These are phyloP conservation scores for Stratiomys singularior DNA, from an alignment of 2,888 invertebrate genomes.

Conservation along the genomic window DNA sequence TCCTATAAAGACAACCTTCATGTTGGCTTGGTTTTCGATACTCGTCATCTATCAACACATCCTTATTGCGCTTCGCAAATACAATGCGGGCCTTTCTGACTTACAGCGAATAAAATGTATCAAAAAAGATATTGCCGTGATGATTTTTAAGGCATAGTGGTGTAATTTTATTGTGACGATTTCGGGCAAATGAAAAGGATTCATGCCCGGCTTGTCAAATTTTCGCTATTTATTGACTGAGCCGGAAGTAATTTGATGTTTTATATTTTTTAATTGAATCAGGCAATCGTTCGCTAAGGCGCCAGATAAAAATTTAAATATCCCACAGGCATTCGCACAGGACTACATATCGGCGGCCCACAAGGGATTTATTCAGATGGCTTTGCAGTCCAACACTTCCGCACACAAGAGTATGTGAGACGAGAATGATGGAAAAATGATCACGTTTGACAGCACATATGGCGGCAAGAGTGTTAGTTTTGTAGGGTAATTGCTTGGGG, in stretches of 20 bases:
- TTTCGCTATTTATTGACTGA: conserved; percentile 14
- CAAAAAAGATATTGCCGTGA: conserved; percentile 9
- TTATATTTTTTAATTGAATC: conserved; percentile 30
- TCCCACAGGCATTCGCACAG: neutral
- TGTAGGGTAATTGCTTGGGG: conserved; percentile 12
- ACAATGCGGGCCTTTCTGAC: neutral
- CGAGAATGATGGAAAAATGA: conserved; percentile 1
- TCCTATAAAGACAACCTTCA: too few relatives aligned
- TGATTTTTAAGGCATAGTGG: neutral
- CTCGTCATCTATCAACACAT: too few relatives aligned
- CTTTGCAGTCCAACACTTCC: neutral
- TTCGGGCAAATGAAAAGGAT: neutral
- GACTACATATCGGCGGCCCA: neutral
- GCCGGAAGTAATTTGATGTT: conserved; percentile 22
- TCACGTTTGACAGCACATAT: neutral
- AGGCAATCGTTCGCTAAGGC: neutral
- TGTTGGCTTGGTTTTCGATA: too few relatives aligned
- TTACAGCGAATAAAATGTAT: neutral
- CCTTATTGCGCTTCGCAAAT: too few relatives aligned
- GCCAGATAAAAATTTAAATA: conserved; percentile 17
- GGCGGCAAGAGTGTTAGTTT: neutral
- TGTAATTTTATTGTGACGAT: neutral
- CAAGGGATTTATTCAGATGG: neutral
- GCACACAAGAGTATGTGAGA: neutral
- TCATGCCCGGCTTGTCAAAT: neutral